Base-by-base conservation (phyloP, 2,113 vertebrate species). In the Thymallus thymallus region DNA sequence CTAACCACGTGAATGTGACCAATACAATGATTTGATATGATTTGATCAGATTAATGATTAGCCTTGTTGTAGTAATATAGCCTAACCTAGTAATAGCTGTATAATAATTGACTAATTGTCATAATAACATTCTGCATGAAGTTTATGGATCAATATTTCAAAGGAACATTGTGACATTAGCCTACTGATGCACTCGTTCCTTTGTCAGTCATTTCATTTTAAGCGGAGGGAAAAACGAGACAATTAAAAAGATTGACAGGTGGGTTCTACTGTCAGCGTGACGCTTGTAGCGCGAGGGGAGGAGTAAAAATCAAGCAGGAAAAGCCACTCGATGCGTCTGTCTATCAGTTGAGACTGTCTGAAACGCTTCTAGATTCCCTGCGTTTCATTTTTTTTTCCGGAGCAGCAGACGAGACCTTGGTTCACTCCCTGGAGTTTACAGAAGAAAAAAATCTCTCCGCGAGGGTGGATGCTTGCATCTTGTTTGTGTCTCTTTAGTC, bases 291-390 rank as follows among this genome's bases (percentile, higher is more conserved):
- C 66, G 76, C 80, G 92, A 92, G 95, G 94, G 93, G 94, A 94
- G 94, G 95, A 94, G 94, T 95, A 95, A 96, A 91, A 94, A 94
- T 92, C 94, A 94, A 95, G 95, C 95, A 95, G 96, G 94, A 94
- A 95, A 94, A 92, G 94, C 95, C 90, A 94, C 94, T 96, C 95
- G 95, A 96, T 96, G 95, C 94, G 95, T 96, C 95, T 95, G 95
- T 96, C 95, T 94, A 95, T 96, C 95, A 96, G 94, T 95, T 95
- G 94, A 96, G 94, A 87, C 94, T 96, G 95, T 94, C 95, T 96
- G 95, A 94, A 66, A 93, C 93, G 94, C 95, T 95, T 93, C 94
- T 94, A 94, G 95, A 95, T 95, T 89, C 95, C 94, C 93, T 92
- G 92, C 93, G 94, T 93, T 93, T 92, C 93, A 92, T 90, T 86